Percentiles rank a stretch among this genome's conserved stretches.
Evolutionary conservation across 1,140 invertebrate species (phyloP).

Genomic region (Carcinoscorpius rotundicauda): DNA sequence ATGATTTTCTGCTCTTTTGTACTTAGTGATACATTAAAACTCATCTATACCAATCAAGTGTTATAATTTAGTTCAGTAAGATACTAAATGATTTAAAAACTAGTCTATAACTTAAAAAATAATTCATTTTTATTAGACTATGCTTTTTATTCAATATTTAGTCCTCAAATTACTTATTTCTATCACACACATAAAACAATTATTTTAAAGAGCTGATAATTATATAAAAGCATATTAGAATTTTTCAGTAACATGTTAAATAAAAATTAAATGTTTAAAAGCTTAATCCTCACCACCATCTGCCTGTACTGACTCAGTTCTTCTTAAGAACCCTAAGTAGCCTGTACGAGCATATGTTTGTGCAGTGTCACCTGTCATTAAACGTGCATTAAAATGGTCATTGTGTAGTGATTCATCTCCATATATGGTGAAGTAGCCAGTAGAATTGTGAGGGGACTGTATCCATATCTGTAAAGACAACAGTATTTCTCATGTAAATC

Average conservation of each 20-base stretch:
- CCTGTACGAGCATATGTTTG: constrained; percentile 94
- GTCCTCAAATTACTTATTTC: no score
- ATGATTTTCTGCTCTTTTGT: no score
- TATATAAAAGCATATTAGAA: not conserved
- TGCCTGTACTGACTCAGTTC: constrained; percentile 78
- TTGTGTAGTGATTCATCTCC: constrained; percentile 84
- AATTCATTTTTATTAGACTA: no score
- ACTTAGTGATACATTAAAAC: no score
- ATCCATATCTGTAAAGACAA: constrained; percentile 51
- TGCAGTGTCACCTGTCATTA: constrained; percentile 90
- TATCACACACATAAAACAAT: no score
- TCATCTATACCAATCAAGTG: no score
- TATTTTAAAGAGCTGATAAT: no score
- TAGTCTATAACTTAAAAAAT: no score
- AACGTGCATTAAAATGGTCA: constrained; percentile 90
- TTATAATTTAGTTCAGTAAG: no score
- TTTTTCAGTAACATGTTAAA: not conserved
- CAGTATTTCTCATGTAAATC: no score
- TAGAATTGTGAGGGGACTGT: constrained; percentile 89
- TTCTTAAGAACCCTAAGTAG: constrained; percentile 89
- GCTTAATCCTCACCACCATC: constrained; percentile 43
- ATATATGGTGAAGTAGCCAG: constrained; percentile 92
- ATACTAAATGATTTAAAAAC: no score
- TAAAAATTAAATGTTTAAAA: not conserved
- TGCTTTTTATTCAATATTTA: no score